These are phyloP conservation scores for Rambutsinella grinnellia DNA, from an alignment of 2,888 invertebrate species.

Conservation along the genomic window DNA sequence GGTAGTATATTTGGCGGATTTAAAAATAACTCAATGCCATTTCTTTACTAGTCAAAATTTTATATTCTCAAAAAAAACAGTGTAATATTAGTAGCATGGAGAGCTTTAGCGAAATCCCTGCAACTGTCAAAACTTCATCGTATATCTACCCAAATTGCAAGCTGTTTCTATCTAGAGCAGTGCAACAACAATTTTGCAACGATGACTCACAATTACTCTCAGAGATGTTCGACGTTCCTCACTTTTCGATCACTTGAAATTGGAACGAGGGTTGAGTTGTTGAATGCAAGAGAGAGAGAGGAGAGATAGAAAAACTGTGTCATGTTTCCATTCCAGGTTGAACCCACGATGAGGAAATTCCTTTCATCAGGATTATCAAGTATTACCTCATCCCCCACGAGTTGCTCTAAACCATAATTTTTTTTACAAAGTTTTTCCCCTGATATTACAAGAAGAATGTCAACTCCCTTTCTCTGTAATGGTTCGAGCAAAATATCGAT, in stretches of 20 bases:
- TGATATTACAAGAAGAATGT: conserved; percentile 3
- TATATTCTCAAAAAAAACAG: no score
- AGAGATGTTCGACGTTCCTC: background rate
- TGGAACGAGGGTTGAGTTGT: no score
- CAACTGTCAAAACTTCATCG: no score
- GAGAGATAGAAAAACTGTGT: conserved; percentile 17
- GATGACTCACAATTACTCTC: background rate
- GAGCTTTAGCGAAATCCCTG: no score
- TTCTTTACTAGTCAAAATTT: no score
- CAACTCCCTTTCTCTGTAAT: conserved; percentile 22
- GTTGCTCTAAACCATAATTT: background rate
- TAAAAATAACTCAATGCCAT: no score
- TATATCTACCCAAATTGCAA: no score
- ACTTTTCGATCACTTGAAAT: background rate
- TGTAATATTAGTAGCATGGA: no score
- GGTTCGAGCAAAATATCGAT: conserved; percentile 5
- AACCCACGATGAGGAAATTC: conserved; percentile 4
- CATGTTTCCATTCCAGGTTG: conserved; percentile 46
- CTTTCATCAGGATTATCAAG: no score
- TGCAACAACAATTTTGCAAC: background rate
- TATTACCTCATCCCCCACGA: background rate
- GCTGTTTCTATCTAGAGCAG: no score
- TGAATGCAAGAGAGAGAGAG: background rate
- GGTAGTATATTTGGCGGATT: no score
- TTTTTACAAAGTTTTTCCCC: no score